Conservation (phyloP, 2,113 vertebrate species). For the Gracilinanus agilis region DNA sequence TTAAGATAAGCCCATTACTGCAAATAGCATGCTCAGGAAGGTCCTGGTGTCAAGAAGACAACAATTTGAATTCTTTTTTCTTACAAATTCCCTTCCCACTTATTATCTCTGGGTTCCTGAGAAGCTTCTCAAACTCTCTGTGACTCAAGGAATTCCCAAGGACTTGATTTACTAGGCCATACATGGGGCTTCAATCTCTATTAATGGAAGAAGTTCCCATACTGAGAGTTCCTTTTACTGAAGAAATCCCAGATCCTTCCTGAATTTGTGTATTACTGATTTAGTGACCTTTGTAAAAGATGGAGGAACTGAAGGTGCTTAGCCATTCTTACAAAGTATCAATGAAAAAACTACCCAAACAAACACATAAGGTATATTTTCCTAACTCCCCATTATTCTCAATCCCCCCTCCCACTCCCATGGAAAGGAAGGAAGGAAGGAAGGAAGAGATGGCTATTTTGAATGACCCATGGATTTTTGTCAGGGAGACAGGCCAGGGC, state of each 20-base stretch:
- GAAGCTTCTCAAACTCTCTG: not conserved
- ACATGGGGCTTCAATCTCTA: not conserved
- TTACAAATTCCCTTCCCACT: not conserved
- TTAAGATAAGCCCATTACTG: not conserved
- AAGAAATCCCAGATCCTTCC: not conserved
- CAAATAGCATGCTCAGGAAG: not conserved
- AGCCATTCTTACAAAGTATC: not conserved
- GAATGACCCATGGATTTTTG: slow-evolving; percentile 2
- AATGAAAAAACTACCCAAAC: not conserved
- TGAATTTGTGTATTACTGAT: not conserved
- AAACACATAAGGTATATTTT: not conserved
- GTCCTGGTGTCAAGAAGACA: not conserved
- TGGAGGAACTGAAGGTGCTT: not conserved
- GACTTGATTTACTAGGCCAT: not conserved
- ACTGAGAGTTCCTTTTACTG: not conserved
- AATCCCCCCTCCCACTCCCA: not conserved
- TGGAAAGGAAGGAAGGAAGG: not conserved
- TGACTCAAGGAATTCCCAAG: not conserved
- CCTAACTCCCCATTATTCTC: not conserved
- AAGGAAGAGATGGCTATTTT: not conserved
- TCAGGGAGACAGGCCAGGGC: not conserved
- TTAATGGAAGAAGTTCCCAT: not conserved
- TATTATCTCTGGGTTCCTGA: not conserved
- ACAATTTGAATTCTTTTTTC: not conserved
- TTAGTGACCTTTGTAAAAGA: not conserved